phyloP scores from a whole-genome alignment of 2,113 vertebrate genomes.

The Mionectes macconnelli region DNA sequence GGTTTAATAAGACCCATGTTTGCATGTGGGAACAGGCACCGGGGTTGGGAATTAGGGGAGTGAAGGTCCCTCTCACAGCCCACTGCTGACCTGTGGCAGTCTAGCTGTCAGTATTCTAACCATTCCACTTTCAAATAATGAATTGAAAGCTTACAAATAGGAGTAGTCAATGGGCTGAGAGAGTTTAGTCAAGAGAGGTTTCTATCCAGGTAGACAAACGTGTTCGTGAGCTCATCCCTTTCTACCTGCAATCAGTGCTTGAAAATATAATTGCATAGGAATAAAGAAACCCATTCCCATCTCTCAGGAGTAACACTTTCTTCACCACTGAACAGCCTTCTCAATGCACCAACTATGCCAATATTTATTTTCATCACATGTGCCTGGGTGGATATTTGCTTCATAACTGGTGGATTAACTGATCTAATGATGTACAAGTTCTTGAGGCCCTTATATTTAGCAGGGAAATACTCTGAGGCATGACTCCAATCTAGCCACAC shows the following conservation, averaged over 20 bases:
- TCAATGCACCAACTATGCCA: neutral
- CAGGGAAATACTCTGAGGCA: neutral
- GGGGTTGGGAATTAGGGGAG: neutral
- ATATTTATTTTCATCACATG: neutral
- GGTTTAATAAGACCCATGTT: neutral
- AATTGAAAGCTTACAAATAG: neutral
- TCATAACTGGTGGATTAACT: constrained; percentile 4
- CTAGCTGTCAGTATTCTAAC: neutral
- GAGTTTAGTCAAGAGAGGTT: neutral
- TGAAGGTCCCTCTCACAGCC: neutral
- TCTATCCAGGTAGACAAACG: neutral
- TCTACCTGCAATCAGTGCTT: neutral
- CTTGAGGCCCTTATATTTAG: neutral
- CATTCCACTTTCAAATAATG: neutral
- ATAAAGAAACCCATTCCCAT: neutral
- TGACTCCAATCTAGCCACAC: neutral
- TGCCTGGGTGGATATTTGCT: neutral
- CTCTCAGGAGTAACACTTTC: neutral
- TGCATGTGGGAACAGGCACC: neutral
- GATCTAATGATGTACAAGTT: neutral
- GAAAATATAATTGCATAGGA: neutral
- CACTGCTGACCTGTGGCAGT: neutral
- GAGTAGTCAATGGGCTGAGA: neutral
- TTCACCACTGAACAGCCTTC: neutral
- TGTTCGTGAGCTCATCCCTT: neutral